Percentiles rank a stretch among this genome's conserved stretches.
phyloP scores from a whole-genome alignment of 1,140 invertebrate genomes.

The Eriosoma lanigerum region DNA sequence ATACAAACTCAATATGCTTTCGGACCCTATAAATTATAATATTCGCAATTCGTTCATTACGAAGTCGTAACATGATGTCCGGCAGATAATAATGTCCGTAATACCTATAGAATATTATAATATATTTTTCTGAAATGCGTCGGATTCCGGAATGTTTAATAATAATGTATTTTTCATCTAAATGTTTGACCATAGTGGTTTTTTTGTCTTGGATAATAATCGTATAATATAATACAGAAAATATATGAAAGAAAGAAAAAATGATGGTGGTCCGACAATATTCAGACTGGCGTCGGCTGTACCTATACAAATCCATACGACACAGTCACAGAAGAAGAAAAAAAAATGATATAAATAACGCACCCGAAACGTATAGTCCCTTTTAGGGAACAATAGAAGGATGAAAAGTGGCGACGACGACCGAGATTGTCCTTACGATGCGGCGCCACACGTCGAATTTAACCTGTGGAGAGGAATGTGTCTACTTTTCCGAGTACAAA shows the following conservation, averaged over 20 bases:
- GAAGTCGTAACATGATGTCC: slow-evolving; percentile 37
- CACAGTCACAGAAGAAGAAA: too few relatives aligned
- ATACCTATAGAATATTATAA: background rate
- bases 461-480: slow-evolving; percentile 28
- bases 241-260: background rate
- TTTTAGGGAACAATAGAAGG: slow-evolving; percentile 29
- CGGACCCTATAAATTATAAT: background rate
- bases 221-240: background rate
- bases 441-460: background rate
- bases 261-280: background rate
- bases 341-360: background rate
- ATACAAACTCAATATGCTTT: slow-evolving; percentile 6
- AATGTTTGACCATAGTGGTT: background rate
- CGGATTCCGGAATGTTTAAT: slow-evolving; percentile 13
- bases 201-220: background rate
- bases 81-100: background rate
- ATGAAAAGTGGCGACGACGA: background rate
- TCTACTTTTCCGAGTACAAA: background rate
- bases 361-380: background rate
- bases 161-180: slow-evolving; percentile 13
- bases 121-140: background rate
- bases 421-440: background rate
- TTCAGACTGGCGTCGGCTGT: background rate
- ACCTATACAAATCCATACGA: background rate
- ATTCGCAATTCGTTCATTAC: background rate